A percentile compares a stretch with the other conserved stretches of the same genome.
Conservation (phyloP, 2,113 vertebrate genomes). For the Pseudorasbora parva region DNA sequence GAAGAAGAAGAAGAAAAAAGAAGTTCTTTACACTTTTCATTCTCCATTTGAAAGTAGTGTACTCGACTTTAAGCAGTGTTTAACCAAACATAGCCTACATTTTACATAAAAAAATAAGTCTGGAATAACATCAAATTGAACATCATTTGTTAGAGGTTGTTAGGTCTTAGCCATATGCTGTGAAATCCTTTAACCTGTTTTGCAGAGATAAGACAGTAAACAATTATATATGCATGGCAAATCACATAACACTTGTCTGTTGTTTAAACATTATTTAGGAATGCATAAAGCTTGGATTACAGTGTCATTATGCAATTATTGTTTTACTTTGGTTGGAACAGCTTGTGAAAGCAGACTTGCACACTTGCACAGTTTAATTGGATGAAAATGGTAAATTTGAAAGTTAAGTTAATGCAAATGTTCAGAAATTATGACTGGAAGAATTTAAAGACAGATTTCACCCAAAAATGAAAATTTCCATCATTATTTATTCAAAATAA, state of each 20-base stretch:
- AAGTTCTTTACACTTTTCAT: too few relatives aligned
- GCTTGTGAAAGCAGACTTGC: not conserved
- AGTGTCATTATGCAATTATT: not conserved
- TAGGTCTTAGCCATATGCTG: not conserved
- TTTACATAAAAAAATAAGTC: not conserved
- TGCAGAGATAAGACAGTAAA: constrained; percentile 4
- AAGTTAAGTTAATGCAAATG: not conserved
- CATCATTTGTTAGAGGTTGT: not conserved
- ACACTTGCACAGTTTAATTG: not conserved
- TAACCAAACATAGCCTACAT: not conserved
- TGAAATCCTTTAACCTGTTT: not conserved
- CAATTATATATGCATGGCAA: not conserved
- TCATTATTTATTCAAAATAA: not conserved
- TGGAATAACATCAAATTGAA: not conserved
- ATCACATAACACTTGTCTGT: not conserved
- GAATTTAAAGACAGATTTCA: not conserved
- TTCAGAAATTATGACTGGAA: not conserved
- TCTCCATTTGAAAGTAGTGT: not conserved
- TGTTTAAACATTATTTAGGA: not conserved
- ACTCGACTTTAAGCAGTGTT: not conserved
- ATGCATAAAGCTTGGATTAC: not conserved
- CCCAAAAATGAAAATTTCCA: not conserved
- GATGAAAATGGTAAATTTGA: not conserved
- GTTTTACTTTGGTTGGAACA: not conserved
- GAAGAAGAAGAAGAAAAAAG: too few relatives aligned